Conservation (phyloP, 2,797 vertebrate species). For the Sebastolobus alascanus region DNA sequence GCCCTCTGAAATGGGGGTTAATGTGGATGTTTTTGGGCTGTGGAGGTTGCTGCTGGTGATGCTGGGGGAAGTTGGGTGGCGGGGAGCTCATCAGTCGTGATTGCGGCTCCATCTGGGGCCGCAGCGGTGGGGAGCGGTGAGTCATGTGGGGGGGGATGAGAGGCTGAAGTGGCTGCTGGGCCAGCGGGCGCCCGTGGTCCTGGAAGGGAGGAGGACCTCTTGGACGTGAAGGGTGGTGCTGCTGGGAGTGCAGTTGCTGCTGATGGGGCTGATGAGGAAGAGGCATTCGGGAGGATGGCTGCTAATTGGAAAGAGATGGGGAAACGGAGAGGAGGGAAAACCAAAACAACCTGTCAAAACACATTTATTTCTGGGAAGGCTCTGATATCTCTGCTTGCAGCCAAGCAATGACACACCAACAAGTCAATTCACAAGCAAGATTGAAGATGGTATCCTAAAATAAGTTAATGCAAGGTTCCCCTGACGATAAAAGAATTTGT, state of each 20-base stretch:
- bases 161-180: slow-evolving; percentile 89
- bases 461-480: not conserved
- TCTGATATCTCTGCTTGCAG: slow-evolving; percentile 38
- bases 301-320: slow-evolving; percentile 61
- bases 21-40: slow-evolving; percentile 99
- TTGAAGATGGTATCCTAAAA: not conserved
- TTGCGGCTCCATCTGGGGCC: slow-evolving; percentile 90
- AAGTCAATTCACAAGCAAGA: slow-evolving; percentile 50
- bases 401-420: slow-evolving; percentile 40
- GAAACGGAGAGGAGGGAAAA: slow-evolving; percentile 49
- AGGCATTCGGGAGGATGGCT: slow-evolving; percentile 77
- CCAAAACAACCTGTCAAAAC: slow-evolving; percentile 68
- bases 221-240: slow-evolving; percentile 80
- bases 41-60: slow-evolving; percentile 84
- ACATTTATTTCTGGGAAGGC: slow-evolving; percentile 35
- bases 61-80: slow-evolving; percentile 85
- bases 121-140: slow-evolving; percentile 89
- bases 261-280: slow-evolving; percentile 77
- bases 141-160: slow-evolving; percentile 91
- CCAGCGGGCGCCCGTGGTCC: slow-evolving; percentile 77
- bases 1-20: slow-evolving; percentile 98
- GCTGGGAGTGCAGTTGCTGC: slow-evolving; percentile 80
- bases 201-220: slow-evolving; percentile 87
- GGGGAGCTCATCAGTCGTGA: slow-evolving; percentile 89
- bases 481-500: not conserved